A percentile compares a stretch with the other conserved stretches of the same genome.
Conservation (phyloP, 2,797 vertebrate genomes). For the Scolopax bukidnonensis region DNA sequence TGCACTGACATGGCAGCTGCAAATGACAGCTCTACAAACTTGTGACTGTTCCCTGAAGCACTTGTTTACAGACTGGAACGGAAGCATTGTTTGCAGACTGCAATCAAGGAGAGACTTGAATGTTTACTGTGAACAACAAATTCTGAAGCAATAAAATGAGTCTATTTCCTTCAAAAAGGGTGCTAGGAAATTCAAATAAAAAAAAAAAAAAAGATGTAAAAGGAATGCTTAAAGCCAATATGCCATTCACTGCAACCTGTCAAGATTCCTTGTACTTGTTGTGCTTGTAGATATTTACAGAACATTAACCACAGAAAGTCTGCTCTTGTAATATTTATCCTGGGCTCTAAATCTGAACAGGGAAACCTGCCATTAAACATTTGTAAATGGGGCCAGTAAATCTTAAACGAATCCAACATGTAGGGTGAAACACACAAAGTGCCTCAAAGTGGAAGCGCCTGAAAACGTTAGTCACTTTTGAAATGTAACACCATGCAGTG, state of each 20-base stretch:
- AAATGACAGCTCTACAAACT: constrained; percentile 29
- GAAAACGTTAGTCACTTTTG: background rate
- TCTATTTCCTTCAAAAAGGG: background rate
- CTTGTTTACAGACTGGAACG: background rate
- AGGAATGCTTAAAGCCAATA: background rate
- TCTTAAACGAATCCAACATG: background rate
- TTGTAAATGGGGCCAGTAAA: background rate
- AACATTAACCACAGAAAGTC: constrained; percentile 1
- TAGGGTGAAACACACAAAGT: background rate
- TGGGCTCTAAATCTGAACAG: background rate
- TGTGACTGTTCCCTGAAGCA: background rate
- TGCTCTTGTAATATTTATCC: background rate
- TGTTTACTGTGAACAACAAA: background rate
- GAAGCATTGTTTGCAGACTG: constrained; percentile 2
- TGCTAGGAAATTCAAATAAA: constrained; percentile 16
- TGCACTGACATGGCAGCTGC: background rate
- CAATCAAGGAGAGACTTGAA: background rate
- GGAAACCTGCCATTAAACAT: background rate
- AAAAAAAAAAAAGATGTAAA: background rate
- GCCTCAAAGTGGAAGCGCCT: background rate
- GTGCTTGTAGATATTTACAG: constrained; percentile 24
- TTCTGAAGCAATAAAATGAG: constrained; percentile 5
- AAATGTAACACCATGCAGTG: background rate
- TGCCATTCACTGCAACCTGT: background rate
- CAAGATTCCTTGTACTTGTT: background rate